Conservation (phyloP, 2,113 vertebrate genomes). For the Ptychochromis oligacanthus region DNA sequence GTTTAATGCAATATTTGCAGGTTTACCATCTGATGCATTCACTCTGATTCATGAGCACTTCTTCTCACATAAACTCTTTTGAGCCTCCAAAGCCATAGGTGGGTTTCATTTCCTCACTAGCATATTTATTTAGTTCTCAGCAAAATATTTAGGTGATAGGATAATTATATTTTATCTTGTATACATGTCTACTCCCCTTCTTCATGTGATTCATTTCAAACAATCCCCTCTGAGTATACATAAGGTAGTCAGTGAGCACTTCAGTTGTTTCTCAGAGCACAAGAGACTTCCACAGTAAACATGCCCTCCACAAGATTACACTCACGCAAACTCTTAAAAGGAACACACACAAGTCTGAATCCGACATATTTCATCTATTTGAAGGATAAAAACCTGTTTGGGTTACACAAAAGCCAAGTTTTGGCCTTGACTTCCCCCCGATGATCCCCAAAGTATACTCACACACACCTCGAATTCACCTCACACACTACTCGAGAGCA, state of each 20-base stretch:
- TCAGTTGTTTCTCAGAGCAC: constrained; percentile 58
- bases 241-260: constrained; percentile 73
- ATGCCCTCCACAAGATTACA: constrained; percentile 55
- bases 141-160: constrained; percentile 78
- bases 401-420: constrained; percentile 42
- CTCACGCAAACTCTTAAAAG: constrained; percentile 59
- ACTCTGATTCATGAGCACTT: constrained; percentile 38
- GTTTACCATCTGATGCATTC: constrained; percentile 47
- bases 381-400: constrained; percentile 48
- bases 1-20: constrained; percentile 39
- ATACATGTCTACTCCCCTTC: constrained; percentile 68
- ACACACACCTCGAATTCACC: constrained; percentile 45
- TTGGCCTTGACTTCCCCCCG: constrained; percentile 22
- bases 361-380: constrained; percentile 51
- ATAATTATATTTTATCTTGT: constrained; percentile 80
- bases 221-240: constrained; percentile 70
- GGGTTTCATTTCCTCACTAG: constrained; percentile 69
- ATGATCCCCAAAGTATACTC: constrained; percentile 20
- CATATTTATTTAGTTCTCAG: constrained; percentile 75
- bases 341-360: constrained; percentile 54
- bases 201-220: constrained; percentile 77
- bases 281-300: constrained; percentile 67
- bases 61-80: constrained; percentile 48
- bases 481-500: constrained; percentile 46
- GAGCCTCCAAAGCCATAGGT: constrained; percentile 50